Evolutionary conservation across 2,113 vertebrate species (phyloP).

Genomic region (Gasterosteus aculeatus): DNA sequence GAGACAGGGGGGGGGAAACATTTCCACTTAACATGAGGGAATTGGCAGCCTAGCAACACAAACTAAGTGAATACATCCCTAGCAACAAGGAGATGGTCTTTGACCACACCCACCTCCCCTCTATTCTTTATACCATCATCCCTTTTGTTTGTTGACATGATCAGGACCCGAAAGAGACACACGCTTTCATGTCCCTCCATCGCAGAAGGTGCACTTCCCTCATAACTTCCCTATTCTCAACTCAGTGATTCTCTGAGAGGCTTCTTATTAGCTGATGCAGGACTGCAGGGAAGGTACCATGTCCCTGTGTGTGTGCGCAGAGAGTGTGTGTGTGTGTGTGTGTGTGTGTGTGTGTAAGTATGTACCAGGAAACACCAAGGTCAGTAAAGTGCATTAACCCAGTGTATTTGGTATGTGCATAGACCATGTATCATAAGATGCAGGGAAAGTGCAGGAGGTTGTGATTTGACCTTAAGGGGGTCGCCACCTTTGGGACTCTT

Average conservation of each 20-base stretch:
- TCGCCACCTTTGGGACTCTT: slow-evolving; percentile 26
- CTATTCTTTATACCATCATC: not conserved
- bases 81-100: slow-evolving; percentile 75
- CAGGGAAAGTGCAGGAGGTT: not conserved
- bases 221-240: slow-evolving; percentile 19
- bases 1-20: slow-evolving; percentile 29
- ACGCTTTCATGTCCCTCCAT: not conserved
- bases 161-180: slow-evolving; percentile 9
- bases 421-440: not conserved
- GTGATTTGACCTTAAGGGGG: not conserved
- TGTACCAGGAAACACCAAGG: slow-evolving; percentile 2
- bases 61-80: slow-evolving; percentile 79
- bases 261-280: slow-evolving; percentile 39
- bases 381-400: not conserved
- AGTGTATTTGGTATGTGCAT: not conserved
- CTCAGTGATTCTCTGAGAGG: slow-evolving; percentile 30
- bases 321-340: not conserved
- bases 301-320: not conserved
- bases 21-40: slow-evolving; percentile 78
- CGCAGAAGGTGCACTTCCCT: slow-evolving; percentile 14
- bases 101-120: slow-evolving; percentile 51
- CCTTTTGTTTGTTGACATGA: slow-evolving; percentile 14
- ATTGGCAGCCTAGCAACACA: slow-evolving; percentile 85
- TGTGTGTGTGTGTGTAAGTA: slow-evolving; percentile 2
- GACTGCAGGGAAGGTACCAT: not conserved